Percentiles rank a stretch among this genome's conserved stretches.
Evolutionary conservation across 2,888 invertebrate species (phyloP).

Genomic region (Leptopilina syphax): DNA sequence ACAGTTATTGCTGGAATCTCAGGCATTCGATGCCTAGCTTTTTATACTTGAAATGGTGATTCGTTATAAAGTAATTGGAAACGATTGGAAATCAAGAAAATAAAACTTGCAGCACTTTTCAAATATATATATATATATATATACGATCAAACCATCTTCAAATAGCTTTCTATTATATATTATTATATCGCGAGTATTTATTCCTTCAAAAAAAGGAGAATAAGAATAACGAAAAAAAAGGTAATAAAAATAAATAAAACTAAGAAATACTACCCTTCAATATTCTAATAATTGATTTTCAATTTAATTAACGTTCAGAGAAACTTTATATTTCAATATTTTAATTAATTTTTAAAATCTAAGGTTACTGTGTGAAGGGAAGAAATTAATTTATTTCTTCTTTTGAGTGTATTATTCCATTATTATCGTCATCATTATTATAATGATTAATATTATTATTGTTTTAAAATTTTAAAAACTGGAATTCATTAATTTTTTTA

Average conservation of each 20-base stretch:
- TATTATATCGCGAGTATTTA: constrained; percentile 4
- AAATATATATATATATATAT: neutral
- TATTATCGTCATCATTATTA: no score
- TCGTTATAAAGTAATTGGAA: constrained; percentile 40
- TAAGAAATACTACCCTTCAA: neutral
- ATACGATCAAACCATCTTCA: neutral
- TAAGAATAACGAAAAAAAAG: neutral
- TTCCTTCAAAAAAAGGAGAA: neutral
- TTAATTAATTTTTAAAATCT: no score
- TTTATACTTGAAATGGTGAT: constrained; percentile 20
- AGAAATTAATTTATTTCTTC: no score
- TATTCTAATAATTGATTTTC: neutral
- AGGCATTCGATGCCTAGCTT: constrained; percentile 12
- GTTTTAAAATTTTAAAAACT: no score
- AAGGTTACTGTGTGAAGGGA: no score
- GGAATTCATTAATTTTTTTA: no score
- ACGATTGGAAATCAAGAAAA: constrained; percentile 28
- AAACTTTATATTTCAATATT: neutral
- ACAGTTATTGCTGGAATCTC: constrained; percentile 13
- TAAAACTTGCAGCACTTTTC: constrained; percentile 1
- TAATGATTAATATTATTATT: no score
- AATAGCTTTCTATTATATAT: neutral
- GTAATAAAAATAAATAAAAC: neutral
- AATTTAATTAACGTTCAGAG: neutral
- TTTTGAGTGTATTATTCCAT: no score